Evolutionary conservation across 2,888 invertebrate species (phyloP).

Genomic region (Catocala sponsa): DNA sequence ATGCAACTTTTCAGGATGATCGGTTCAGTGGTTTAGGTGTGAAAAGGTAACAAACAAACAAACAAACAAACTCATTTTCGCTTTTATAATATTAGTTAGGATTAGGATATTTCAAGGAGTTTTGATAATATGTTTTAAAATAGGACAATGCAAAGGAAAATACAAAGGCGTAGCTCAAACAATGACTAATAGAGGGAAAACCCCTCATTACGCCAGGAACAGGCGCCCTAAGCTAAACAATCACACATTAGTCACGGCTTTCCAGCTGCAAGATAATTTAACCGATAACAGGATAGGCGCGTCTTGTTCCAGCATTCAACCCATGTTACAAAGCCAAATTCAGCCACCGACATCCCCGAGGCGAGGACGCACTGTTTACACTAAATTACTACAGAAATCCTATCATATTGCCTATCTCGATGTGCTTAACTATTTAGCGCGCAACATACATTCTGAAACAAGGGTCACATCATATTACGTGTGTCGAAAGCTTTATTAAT

Average conservation of each 20-base stretch:
- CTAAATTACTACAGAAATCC: slow-evolving; percentile 60
- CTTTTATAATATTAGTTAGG: too few relatives aligned
- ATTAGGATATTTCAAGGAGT: too few relatives aligned
- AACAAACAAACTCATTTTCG: too few relatives aligned
- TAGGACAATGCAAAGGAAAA: neutral
- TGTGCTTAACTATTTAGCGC: slow-evolving; percentile 28
- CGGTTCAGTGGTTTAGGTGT: too few relatives aligned
- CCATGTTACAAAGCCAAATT: slow-evolving; percentile 63
- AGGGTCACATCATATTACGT: slow-evolving; percentile 13
- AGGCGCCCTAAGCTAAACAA: slow-evolving; percentile 14
- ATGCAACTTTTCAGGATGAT: too few relatives aligned
- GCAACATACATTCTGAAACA: slow-evolving; percentile 26
- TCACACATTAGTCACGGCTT: slow-evolving; percentile 46
- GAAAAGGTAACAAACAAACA: too few relatives aligned
- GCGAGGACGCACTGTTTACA: slow-evolving; percentile 61
- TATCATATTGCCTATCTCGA: slow-evolving; percentile 39
- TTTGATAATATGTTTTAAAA: too few relatives aligned
- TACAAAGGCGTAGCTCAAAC: neutral
- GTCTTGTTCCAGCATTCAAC: slow-evolving; percentile 63
- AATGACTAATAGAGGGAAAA: slow-evolving; percentile 4
- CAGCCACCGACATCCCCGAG: slow-evolving; percentile 56
- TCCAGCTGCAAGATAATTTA: slow-evolving; percentile 60
- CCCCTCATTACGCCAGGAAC: neutral
- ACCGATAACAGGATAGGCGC: slow-evolving; percentile 62
- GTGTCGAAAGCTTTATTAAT: slow-evolving; percentile 21